Evolutionary conservation across 2,888 invertebrate species (phyloP).

Genomic region (Tachina fera): DNA sequence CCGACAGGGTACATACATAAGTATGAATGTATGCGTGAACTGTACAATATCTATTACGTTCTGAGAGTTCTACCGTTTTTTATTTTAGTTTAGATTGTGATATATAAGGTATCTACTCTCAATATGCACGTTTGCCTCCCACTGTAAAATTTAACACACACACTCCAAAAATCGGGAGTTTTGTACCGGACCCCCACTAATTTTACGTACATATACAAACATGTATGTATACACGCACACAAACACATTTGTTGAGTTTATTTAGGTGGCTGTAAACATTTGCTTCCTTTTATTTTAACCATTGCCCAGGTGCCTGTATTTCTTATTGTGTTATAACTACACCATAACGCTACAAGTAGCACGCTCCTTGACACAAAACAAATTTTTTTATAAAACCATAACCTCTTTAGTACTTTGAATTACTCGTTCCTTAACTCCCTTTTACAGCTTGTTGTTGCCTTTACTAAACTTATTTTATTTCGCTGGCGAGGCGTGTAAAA

Average conservation of each 20-base stretch:
- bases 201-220: not conserved
- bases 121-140: constrained; percentile 30
- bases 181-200: not conserved
- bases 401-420: constrained; percentile 44
- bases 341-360: constrained; percentile 16
- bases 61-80: not conserved
- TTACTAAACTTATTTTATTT: not conserved
- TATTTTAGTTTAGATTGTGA: not conserved
- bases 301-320: constrained; percentile 64
- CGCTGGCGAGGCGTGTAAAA: constrained; percentile 8
- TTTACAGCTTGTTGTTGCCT: constrained; percentile 33
- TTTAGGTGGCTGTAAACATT: constrained; percentile 30
- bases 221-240: not conserved
- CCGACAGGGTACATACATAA: too few species aligned
- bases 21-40: not conserved
- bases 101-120: not conserved
- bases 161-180: not conserved
- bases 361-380: constrained; percentile 56
- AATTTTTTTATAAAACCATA: constrained; percentile 49
- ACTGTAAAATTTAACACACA: constrained; percentile 1
- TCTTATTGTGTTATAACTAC: constrained; percentile 61
- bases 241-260: constrained; percentile 2
- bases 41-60: not conserved
- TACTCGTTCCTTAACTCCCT: constrained; percentile 7
- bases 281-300: constrained; percentile 25